Conservation (phyloP, 2,113 vertebrate species). For the Hystrix brachyura region DNA sequence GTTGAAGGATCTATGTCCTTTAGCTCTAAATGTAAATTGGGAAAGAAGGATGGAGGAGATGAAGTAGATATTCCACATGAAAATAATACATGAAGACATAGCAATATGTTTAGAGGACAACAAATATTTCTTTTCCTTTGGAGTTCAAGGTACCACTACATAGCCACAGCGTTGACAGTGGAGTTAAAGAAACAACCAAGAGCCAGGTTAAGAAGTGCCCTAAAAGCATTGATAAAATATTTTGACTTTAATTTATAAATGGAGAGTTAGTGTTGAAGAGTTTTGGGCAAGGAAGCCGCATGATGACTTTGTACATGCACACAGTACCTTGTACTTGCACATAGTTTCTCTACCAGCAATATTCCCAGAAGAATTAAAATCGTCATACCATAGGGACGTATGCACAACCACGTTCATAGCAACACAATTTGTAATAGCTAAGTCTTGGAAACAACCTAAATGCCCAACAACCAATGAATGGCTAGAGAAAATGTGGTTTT, state of each 20-base stretch:
- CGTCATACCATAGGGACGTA: no score
- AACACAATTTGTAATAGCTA: no score
- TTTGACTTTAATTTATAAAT: neutral
- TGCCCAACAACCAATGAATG: no score
- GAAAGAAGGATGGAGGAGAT: neutral
- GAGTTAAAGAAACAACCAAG: neutral
- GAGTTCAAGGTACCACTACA: neutral
- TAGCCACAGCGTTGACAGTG: neutral
- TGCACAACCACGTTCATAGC: no score
- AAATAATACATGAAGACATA: neutral
- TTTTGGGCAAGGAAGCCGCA: neutral
- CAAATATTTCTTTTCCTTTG: neutral
- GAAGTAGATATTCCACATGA: neutral
- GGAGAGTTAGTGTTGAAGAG: neutral
- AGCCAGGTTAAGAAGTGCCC: neutral
- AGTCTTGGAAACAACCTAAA: no score
- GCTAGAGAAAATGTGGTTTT: no score
- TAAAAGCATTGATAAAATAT: neutral
- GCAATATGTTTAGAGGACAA: neutral
- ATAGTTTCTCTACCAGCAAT: neutral
- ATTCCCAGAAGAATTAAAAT: no score
- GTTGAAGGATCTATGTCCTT: neutral
- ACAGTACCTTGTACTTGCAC: neutral
- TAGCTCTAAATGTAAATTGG: neutral
- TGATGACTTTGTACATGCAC: neutral